Conservation (phyloP, 1,140 invertebrate genomes). For the Ips nitidus region DNA sequence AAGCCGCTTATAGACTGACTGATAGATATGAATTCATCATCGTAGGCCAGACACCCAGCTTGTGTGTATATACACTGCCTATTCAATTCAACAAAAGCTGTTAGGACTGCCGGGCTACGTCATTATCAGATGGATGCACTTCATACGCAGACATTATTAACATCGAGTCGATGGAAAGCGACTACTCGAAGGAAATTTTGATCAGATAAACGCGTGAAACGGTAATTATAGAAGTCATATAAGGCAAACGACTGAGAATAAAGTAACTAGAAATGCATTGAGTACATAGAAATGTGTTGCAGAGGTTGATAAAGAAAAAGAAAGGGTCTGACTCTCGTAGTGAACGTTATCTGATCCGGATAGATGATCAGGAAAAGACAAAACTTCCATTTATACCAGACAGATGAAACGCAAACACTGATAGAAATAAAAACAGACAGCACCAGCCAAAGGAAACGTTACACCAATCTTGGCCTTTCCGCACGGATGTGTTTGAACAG, state of each 20-base stretch:
- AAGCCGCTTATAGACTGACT: constrained; percentile 13
- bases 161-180: constrained; percentile 11
- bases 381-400: constrained; percentile 28
- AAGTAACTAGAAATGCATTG: constrained; percentile 2
- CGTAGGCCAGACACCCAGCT: constrained; percentile 5
- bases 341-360: background rate
- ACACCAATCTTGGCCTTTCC: constrained; percentile 13
- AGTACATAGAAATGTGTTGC: background rate
- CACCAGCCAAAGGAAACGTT: background rate
- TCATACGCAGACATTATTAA: constrained; percentile 15
- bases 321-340: background rate
- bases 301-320: background rate
- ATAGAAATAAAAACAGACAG: constrained; percentile 27
- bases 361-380: constrained; percentile 7
- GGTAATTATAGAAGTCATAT: constrained; percentile 39
- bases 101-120: constrained; percentile 29
- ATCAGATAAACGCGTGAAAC: constrained; percentile 38
- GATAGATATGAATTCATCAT: background rate
- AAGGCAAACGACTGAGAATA: constrained; percentile 34
- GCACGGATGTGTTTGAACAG: constrained; percentile 28
- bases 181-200: constrained; percentile 4
- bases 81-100: constrained; percentile 29
- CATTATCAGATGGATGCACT: constrained; percentile 30
- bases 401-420: constrained; percentile 33
- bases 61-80: constrained; percentile 2